Evolutionary conservation across 2,888 invertebrate genomes (phyloP).

Genomic region (Heliconius hortense): DNA sequence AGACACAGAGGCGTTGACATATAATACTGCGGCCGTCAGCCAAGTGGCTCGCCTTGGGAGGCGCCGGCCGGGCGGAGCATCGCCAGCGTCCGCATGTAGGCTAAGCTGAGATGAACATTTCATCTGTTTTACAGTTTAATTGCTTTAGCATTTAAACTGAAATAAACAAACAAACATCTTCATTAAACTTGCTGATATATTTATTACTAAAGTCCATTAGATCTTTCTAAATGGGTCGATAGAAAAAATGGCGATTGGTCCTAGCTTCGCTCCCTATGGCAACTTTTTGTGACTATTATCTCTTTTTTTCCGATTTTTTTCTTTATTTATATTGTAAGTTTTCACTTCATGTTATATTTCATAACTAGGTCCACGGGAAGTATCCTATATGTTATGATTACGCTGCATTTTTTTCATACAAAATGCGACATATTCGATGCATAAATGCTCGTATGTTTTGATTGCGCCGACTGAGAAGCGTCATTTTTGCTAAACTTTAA

Average conservation of each 20-base stretch:
- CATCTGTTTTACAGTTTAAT: conserved; percentile 6
- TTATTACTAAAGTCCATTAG: background rate
- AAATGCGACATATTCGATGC: too few relatives aligned
- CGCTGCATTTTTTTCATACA: too few relatives aligned
- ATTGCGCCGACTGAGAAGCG: too few relatives aligned
- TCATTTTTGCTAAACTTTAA: too few relatives aligned
- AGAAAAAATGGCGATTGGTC: background rate
- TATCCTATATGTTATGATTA: too few relatives aligned
- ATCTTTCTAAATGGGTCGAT: background rate
- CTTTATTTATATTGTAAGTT: too few relatives aligned
- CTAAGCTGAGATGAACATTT: conserved; percentile 7
- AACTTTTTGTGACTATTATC: background rate
- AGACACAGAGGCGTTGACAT: conserved; percentile 20
- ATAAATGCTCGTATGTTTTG: too few relatives aligned
- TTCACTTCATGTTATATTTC: too few relatives aligned
- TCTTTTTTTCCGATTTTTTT: background rate
- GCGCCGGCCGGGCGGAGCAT: conserved; percentile 22
- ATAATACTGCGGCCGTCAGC: conserved; percentile 19
- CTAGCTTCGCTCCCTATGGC: background rate
- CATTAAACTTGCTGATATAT: background rate
- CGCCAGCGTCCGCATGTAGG: background rate
- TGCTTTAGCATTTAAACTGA: background rate
- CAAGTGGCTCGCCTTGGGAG: conserved; percentile 27
- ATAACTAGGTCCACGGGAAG: too few relatives aligned
- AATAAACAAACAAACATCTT: background rate